Percentiles rank a stretch among this genome's conserved stretches.
Conservation (phyloP, 1,140 invertebrate genomes). For the Caerostris extrusa region DNA sequence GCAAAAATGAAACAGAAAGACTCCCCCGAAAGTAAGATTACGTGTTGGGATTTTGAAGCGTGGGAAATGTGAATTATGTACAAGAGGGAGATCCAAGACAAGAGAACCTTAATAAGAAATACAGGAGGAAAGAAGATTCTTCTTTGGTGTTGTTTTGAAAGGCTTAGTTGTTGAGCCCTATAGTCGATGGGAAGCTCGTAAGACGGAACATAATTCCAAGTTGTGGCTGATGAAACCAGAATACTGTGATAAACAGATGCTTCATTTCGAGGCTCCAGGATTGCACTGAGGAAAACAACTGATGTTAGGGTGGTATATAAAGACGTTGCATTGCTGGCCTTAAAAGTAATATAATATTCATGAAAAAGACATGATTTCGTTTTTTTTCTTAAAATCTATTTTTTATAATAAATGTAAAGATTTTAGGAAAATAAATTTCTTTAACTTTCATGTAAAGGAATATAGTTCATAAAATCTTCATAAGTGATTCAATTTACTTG, state of each 20-base stretch:
- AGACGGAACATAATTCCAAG: constrained; percentile 36
- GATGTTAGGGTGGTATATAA: background rate
- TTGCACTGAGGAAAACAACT: background rate
- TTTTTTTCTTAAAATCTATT: background rate
- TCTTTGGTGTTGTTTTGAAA: constrained; percentile 49
- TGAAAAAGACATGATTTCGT: background rate
- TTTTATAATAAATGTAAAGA: background rate
- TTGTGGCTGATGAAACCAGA: constrained; percentile 55
- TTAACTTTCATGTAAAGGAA: no score
- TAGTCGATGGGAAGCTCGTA: constrained; percentile 31
- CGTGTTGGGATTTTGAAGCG: constrained; percentile 41
- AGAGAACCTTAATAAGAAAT: constrained; percentile 53
- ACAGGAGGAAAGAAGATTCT: background rate
- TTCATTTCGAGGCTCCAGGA: background rate
- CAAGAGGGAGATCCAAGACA: constrained; percentile 23
- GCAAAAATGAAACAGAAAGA: background rate
- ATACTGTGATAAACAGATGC: constrained; percentile 54
- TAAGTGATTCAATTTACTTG: no score
- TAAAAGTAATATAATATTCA: background rate
- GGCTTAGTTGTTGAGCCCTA: constrained; percentile 37
- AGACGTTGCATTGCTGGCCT: background rate
- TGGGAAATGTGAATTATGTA: constrained; percentile 65
- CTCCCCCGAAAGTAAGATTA: constrained; percentile 50
- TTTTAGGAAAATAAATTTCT: no score
- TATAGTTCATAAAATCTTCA: no score